phyloP scores from a whole-genome alignment of 1,140 invertebrate genomes.

The Aporrectodea caliginosa region DNA sequence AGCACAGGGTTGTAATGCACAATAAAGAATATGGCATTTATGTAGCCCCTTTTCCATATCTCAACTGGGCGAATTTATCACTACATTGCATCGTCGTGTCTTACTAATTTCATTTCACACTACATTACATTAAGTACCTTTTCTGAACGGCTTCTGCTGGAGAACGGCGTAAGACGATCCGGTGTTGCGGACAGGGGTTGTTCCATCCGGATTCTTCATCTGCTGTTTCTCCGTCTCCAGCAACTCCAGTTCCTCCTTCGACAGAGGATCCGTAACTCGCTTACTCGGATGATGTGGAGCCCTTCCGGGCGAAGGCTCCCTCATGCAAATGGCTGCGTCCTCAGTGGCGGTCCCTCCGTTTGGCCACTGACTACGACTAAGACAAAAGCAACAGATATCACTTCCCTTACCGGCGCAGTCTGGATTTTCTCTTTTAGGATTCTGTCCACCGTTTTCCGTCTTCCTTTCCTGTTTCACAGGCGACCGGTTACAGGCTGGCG shows the following conservation, averaged over 20 bases:
- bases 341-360: no score
- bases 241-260: background rate
- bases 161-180: background rate
- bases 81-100: no score
- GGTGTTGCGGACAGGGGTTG: background rate
- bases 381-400: background rate
- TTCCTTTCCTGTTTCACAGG: no score
- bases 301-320: background rate
- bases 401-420: background rate
- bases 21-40: no score
- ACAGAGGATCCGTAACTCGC: background rate
- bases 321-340: background rate
- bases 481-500: no score
- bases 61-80: no score
- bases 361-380: no score
- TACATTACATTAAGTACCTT: background rate
- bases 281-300: background rate
- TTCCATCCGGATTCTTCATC: background rate
- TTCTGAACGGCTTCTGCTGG: background rate
- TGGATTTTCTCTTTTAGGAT: no score
- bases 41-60: no score
- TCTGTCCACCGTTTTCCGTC: no score
- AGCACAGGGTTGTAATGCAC: no score
- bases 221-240: background rate
- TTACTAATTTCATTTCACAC: no score